A percentile compares a stretch with the other conserved stretches of the same genome.
These are phyloP conservation scores for Apostichopus japonicus DNA, from an alignment of 35 echinoderm and acorn worm genomes.

Conservation along the genomic window DNA sequence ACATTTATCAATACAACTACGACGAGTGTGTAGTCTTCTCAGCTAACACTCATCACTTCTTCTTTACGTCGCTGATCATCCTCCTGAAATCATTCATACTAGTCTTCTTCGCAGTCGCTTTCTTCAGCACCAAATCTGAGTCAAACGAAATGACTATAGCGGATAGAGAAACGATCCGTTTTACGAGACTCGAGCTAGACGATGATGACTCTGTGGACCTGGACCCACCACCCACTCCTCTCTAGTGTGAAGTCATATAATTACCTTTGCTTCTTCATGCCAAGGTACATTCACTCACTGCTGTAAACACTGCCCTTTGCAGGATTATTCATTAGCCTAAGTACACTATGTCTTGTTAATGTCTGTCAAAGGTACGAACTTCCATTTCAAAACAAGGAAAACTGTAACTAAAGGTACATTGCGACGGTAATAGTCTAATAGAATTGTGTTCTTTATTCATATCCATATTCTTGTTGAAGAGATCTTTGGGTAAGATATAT, in stretches of 20 bases:
- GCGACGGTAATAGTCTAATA: no score
- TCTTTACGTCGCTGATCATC: conserved; percentile 27
- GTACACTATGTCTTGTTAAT: no score
- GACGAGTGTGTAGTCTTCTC: conserved; percentile 29
- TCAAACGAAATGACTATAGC: neutral
- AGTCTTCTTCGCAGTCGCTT: conserved; percentile 30
- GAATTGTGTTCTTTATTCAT: no score
- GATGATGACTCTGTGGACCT: conserved; percentile 30
- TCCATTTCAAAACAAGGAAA: no score
- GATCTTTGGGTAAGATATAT: no score
- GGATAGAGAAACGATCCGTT: conserved; percentile 36
- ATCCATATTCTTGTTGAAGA: no score
- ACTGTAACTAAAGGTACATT: no score
- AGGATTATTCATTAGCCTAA: no score
- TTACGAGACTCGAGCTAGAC: conserved; percentile 25
- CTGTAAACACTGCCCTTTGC: no score
- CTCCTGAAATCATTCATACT: conserved; percentile 13
- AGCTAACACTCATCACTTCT: neutral
- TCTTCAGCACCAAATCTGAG: neutral
- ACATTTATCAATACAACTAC: conserved; percentile 28
- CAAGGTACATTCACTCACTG: no score
- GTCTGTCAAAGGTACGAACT: no score
- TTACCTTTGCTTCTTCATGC: no score
- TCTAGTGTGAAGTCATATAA: neutral
- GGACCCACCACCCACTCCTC: neutral